Conservation (phyloP, 2,113 vertebrate species). For the Pantherophis guttatus region DNA sequence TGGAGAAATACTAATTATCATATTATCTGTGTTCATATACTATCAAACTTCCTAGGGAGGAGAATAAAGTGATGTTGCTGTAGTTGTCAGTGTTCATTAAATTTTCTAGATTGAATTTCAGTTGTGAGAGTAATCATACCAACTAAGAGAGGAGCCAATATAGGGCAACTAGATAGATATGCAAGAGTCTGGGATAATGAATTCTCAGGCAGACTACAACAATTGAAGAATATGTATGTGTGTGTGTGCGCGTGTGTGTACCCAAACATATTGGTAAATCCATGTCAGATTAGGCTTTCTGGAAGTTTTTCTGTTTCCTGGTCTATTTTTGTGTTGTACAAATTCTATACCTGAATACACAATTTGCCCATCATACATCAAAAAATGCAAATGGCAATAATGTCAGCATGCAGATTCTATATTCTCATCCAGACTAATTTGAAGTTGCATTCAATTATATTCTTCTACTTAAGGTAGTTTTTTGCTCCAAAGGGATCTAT, state of each 20-base stretch:
- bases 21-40: neutral
- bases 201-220: neutral
- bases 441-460: neutral
- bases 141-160: neutral
- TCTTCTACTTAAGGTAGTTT: neutral
- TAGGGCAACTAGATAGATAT: neutral
- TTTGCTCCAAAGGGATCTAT: neutral
- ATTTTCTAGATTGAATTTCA: neutral
- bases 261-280: neutral
- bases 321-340: neutral
- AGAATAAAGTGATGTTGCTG: neutral
- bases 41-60: neutral
- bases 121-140: neutral
- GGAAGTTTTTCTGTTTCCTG: neutral
- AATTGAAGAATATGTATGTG: neutral
- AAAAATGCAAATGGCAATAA: neutral
- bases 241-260: neutral
- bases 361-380: neutral
- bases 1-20: neutral
- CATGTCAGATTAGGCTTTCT: neutral
- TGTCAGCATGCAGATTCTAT: neutral
- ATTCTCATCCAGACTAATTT: neutral
- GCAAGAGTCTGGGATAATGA: neutral
- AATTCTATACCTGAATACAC: neutral
- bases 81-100: neutral